A percentile compares a stretch with the other conserved stretches of the same genome.
Conservation (phyloP, 2,797 vertebrate species). For the Sebastes variabilis region DNA sequence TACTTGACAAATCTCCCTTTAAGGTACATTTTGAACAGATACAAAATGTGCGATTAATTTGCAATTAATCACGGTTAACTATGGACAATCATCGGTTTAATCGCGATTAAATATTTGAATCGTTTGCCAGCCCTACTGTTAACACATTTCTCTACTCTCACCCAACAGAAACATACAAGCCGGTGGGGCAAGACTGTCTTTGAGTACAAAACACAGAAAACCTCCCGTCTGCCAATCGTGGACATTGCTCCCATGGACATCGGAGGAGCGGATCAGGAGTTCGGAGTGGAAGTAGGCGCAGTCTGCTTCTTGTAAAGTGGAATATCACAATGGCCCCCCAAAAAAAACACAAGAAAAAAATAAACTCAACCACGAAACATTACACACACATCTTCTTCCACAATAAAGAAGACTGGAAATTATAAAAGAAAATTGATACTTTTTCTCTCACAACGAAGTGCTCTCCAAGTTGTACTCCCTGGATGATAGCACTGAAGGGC, state of each 20-base stretch:
- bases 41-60: no score
- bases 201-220: conserved; percentile 98
- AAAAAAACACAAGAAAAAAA: conserved; percentile 77
- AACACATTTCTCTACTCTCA: conserved; percentile 33
- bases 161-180: conserved; percentile 92
- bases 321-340: conserved; percentile 76
- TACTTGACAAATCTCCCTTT: no score
- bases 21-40: no score
- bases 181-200: conserved; percentile 98
- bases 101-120: no score
- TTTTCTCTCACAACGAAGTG: conserved; percentile 84
- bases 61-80: no score
- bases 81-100: no score
- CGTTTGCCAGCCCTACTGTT: background rate
- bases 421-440: conserved; percentile 80
- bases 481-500: conserved; percentile 94
- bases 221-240: conserved; percentile 96
- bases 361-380: conserved; percentile 84
- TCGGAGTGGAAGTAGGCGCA: conserved; percentile 94
- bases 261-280: conserved; percentile 96
- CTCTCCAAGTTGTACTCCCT: conserved; percentile 87
- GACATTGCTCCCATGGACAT: conserved; percentile 99
- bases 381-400: conserved; percentile 75
- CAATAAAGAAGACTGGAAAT: conserved; percentile 86
- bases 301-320: conserved; percentile 98